Evolutionary conservation across 2,888 invertebrate species (phyloP).

Genomic region (Caenorhabditis sp.): DNA sequence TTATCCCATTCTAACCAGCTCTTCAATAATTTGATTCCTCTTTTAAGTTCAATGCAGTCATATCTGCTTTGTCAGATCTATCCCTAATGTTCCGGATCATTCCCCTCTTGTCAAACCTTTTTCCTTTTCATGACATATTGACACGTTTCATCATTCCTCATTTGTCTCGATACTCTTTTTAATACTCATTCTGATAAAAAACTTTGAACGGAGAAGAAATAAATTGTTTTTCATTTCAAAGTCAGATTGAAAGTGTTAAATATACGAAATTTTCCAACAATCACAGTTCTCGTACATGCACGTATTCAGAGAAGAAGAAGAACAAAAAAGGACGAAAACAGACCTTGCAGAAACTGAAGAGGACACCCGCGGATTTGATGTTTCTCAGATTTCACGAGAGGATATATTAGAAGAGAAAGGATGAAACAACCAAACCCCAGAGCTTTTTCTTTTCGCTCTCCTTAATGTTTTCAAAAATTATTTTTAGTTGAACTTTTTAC

Average conservation of each 20-base stretch:
- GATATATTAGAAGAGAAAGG: slow-evolving; percentile 62
- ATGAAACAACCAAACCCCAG: slow-evolving; percentile 32
- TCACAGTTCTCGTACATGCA: background rate
- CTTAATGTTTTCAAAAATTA: slow-evolving; percentile 23
- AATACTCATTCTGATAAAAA: background rate
- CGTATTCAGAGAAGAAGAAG: slow-evolving; percentile 10
- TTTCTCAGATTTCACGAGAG: slow-evolving; percentile 66
- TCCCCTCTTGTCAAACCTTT: background rate
- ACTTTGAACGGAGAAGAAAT: background rate
- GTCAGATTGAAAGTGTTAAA: background rate
- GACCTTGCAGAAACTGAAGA: slow-evolving; percentile 38
- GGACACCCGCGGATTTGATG: slow-evolving; percentile 55
- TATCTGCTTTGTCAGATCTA: slow-evolving; percentile 34
- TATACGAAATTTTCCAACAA: background rate
- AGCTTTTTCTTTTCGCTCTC: slow-evolving; percentile 16
- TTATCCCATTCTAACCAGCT: background rate
- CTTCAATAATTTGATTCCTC: background rate
- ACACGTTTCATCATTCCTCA: background rate
- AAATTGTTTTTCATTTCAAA: background rate
- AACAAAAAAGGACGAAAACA: background rate
- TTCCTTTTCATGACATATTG: slow-evolving; percentile 1
- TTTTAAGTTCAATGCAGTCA: background rate
- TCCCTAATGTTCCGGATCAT: background rate
- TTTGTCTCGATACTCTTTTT: background rate
- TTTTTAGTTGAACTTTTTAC: background rate